Evolutionary conservation across 2,888 invertebrate genomes (phyloP).

Genomic region (Halictus quadricinctus): DNA sequence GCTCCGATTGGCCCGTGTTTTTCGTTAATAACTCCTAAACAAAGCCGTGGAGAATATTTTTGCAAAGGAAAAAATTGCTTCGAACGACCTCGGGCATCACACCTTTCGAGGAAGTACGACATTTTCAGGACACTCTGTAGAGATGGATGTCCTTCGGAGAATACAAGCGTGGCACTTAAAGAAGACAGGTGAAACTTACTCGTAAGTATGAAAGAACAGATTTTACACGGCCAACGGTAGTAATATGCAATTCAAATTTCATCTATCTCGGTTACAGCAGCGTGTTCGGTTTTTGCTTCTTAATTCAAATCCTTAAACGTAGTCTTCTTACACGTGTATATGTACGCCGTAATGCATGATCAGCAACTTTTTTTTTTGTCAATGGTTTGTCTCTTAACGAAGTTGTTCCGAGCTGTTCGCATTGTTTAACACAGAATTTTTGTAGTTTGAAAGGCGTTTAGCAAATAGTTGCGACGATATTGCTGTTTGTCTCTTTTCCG

Average conservation of each 20-base stretch:
- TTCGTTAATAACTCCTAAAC: background rate
- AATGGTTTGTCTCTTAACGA: background rate
- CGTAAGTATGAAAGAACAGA: conserved; percentile 58
- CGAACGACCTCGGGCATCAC: no score
- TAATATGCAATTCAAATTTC: conserved; percentile 37
- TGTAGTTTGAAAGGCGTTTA: conserved; percentile 31
- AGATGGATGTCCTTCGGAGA: conserved; percentile 46
- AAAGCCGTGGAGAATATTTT: background rate
- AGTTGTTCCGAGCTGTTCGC: conserved; percentile 7
- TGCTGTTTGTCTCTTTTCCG: conserved; percentile 17
- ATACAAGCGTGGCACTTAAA: conserved; percentile 68
- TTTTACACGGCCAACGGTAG: conserved; percentile 48
- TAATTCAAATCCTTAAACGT: conserved; percentile 15
- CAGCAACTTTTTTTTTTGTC: background rate
- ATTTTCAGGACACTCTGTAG: background rate
- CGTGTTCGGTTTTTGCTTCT: conserved; percentile 51
- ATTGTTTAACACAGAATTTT: conserved; percentile 25
- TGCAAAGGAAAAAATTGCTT: background rate
- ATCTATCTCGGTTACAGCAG: conserved; percentile 30
- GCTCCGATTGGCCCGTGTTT: no score
- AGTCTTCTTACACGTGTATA: background rate
- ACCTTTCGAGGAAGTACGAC: background rate
- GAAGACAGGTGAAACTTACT: conserved; percentile 61
- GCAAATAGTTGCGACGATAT: conserved; percentile 36
- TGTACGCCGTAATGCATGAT: conserved; percentile 15